Evolutionary conservation across 1,140 invertebrate genomes (phyloP), one percentile per base, ranked within the genome.

Genomic region (Gryllus bimaculatus): DNA sequence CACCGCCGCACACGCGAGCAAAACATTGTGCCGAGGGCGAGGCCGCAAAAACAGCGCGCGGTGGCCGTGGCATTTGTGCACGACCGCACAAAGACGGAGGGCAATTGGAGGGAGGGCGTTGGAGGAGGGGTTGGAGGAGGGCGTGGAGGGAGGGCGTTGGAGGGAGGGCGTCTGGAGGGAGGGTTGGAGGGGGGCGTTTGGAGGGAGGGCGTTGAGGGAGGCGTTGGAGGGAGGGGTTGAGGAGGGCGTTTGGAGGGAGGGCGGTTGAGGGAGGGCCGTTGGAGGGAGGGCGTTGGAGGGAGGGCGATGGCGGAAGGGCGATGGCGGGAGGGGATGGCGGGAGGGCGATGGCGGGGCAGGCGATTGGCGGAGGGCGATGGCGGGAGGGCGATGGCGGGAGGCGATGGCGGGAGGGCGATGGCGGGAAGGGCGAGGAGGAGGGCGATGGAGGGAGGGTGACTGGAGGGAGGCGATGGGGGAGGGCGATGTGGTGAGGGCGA

Each of bases 361-460:
- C 1, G 26, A 39, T 39, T 1, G 26, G 5, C 26, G 26, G 26
- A 39, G 26, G 26, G 26, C 1, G 26, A 39, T 39, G 26, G 26
- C 1, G 1, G 1, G 26, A 39, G 5, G 26, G 26, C 1, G 26
- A 39, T 39, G 26, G 12, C 49, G 73, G 21, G 48, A 49, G 77
- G 78, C 26, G 77, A 78, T 47, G 47, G 73, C 74, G 26, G 66
- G 20, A 7, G 47, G 73, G 74, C 75, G 54, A 74, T 49, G 74
- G 54, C 54, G 26, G 54, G 73, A 74, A 80, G 47, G 78, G 49
- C 73, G 73, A 80, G 76, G 15, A 48, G 54, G 73, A 80, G 47
- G 78, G 49, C 73, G 73, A 80, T n/a, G 47, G 79, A 73, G 2
- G 47, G 77, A 49, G 10, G 21, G 49, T 10, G 20, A 48, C n/a